Conservation (phyloP, 2,888 invertebrate genomes). For the Bimastos eiseni region DNA sequence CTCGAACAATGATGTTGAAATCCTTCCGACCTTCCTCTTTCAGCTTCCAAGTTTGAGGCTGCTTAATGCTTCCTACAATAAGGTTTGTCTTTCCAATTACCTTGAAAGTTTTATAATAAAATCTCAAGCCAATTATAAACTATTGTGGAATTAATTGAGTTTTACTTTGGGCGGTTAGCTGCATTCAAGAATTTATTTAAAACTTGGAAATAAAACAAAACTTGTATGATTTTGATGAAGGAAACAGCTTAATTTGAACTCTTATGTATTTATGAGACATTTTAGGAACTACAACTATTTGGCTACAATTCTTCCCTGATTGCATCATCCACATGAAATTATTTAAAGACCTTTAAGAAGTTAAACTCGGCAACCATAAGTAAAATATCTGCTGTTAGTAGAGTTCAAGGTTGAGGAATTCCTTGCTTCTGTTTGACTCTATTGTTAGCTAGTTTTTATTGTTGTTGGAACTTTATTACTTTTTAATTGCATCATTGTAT, state of each 20-base stretch:
- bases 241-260: neutral
- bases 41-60: constrained; percentile 76
- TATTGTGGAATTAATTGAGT: too few species aligned
- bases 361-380: neutral
- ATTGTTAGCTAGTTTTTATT: neutral
- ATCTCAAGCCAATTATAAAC: neutral
- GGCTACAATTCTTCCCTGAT: too few species aligned
- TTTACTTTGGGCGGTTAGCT: neutral
- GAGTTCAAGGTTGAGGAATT: neutral
- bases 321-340: neutral
- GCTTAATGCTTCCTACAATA: constrained; percentile 79
- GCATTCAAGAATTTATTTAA: neutral
- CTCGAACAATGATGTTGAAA: constrained; percentile 81
- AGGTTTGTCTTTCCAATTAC: constrained; percentile 66
- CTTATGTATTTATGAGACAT: neutral
- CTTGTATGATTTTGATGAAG: neutral
- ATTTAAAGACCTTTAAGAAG: neutral
- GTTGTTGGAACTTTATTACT: neutral
- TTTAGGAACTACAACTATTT: neutral
- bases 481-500: too few species aligned
- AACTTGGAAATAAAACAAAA: neutral
- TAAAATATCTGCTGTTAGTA: too few species aligned
- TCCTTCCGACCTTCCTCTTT: constrained; percentile 81
- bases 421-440: neutral
- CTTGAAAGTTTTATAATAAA: neutral